phyloP scores from a whole-genome alignment of 2,888 invertebrate genomes.

The Bembecia ichneumoniformis region DNA sequence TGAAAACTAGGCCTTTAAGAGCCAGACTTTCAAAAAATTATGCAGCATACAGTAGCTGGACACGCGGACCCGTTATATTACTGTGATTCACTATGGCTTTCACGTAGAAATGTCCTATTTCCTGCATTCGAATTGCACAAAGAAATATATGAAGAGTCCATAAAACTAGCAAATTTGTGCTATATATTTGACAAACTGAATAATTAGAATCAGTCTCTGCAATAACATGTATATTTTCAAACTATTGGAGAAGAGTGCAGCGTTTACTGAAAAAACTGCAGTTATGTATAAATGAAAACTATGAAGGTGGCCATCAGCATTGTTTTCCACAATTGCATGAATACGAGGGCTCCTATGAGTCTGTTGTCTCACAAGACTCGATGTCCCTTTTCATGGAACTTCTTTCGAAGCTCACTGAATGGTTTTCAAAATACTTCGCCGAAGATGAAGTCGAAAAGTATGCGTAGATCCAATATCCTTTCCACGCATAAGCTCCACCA shows the following conservation, averaged over 20 bases:
- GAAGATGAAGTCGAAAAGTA: constrained; percentile 2
- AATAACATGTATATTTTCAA: constrained; percentile 7
- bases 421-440: background rate
- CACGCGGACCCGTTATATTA: constrained; percentile 4
- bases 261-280: constrained; percentile 6
- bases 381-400: too few relatives aligned
- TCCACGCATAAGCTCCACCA: constrained; percentile 3
- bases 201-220: constrained; percentile 1
- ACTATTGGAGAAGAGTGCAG: constrained; percentile 6
- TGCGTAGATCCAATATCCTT: constrained; percentile 4
- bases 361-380: too few relatives aligned
- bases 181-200: constrained; percentile 6
- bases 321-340: background rate
- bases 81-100: constrained; percentile 4
- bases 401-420: too few relatives aligned
- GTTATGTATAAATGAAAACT: constrained; percentile 4
- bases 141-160: constrained; percentile 3
- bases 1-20: constrained; percentile 5
- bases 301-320: constrained; percentile 3
- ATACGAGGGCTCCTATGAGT: background rate
- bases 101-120: constrained; percentile 4
- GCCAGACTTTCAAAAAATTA: constrained; percentile 4
- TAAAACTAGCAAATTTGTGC: constrained; percentile 4
- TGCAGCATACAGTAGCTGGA: constrained; percentile 5
- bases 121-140: constrained; percentile 4